Evolutionary conservation across 2,113 vertebrate genomes (phyloP).

Genomic region (Kobus ellipsiprymnus): DNA sequence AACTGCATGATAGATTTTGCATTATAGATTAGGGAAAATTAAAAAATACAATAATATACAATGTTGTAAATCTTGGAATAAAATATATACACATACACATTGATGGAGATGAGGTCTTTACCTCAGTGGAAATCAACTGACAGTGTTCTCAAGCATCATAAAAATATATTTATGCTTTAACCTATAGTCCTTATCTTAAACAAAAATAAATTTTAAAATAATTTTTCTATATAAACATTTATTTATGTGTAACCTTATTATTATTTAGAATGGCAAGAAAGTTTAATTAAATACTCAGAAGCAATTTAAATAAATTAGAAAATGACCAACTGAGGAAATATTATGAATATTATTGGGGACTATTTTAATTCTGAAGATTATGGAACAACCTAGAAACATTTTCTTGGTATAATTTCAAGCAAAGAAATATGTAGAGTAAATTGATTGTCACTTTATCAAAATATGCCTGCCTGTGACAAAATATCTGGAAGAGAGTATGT

Average conservation of each 20-base stretch:
- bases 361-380: constrained; percentile 10
- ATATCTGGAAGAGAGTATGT: background rate
- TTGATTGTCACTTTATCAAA: background rate
- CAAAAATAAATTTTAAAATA: background rate
- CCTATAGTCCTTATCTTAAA: background rate
- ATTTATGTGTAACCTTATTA: background rate
- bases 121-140: background rate
- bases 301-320: background rate
- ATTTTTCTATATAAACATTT: background rate
- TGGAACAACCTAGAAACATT: background rate
- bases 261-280: background rate
- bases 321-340: background rate
- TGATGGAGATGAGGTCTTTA: background rate
- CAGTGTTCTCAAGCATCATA: background rate
- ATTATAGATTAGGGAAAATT: background rate
- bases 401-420: background rate
- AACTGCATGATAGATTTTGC: background rate
- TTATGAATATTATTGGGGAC: background rate
- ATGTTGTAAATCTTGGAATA: background rate
- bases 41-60: background rate
- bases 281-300: background rate
- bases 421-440: background rate
- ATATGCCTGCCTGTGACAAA: background rate
- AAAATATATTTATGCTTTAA: background rate
- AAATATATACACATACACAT: background rate